Evolutionary conservation across 2,888 invertebrate genomes (phyloP).

Genomic region (Neoitamus cyanurus): DNA sequence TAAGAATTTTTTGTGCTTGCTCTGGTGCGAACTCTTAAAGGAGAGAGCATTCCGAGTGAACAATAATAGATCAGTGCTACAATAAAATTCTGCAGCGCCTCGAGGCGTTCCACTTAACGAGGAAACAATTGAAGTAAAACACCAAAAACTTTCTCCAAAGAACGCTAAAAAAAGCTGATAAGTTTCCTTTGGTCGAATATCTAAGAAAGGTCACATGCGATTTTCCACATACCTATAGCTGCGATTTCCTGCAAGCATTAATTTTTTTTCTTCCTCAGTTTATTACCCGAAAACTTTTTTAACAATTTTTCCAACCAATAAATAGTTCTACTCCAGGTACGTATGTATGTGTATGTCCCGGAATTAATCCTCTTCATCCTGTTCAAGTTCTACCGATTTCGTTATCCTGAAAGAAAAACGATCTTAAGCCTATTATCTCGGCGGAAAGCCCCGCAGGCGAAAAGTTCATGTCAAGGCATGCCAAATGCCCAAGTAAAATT

Average conservation of each 20-base stretch:
- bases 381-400: not conserved
- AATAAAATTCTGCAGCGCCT: not conserved
- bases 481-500: not conserved
- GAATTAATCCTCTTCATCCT: not conserved
- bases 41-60: not conserved
- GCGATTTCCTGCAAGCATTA: not conserved
- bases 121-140: not conserved
- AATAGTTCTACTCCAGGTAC: not conserved
- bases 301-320: not conserved
- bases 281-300: not conserved
- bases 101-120: not conserved
- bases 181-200: not conserved
- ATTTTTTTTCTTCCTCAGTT: not conserved
- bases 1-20: not conserved
- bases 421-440: not conserved
- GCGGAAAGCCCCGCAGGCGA: not conserved
- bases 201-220: not conserved
- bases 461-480: not conserved
- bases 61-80: not conserved
- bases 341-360: too few species aligned
- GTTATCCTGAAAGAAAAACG: not conserved
- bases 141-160: too few species aligned
- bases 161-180: not conserved
- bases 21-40: not conserved
- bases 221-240: not conserved